Percentiles rank a stretch among this genome's conserved stretches.
phyloP scores from a whole-genome alignment of 2,797 vertebrate species.

The Cuniculus paca region DNA sequence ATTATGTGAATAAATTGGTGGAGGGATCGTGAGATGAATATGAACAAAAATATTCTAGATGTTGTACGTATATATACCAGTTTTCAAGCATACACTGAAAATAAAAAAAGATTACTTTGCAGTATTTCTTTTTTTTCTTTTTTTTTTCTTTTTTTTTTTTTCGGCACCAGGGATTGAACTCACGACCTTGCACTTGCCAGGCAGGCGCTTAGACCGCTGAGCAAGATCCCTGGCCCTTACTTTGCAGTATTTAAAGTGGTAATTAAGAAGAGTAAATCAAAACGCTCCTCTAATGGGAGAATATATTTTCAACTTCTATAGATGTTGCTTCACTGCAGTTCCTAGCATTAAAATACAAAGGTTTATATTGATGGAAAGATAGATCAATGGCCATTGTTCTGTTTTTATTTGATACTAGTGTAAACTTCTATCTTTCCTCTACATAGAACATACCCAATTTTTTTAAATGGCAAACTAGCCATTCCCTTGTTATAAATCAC shows the following conservation, averaged over 20 bases:
- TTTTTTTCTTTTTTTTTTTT: too few species aligned
- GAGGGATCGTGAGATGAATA: background rate
- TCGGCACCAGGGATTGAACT: too few species aligned
- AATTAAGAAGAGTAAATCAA: constrained; percentile 64
- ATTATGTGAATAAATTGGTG: background rate
- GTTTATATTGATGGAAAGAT: background rate
- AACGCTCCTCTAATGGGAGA: background rate
- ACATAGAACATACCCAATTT: constrained; percentile 57
- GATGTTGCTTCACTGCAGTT: constrained; percentile 29
- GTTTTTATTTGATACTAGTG: constrained; percentile 65
- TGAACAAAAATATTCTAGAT: background rate
- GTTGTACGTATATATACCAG: background rate
- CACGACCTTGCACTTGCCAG: too few species aligned
- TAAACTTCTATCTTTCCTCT: background rate
- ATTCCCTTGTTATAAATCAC: constrained; percentile 46
- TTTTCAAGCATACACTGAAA: background rate
- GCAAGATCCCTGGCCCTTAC: too few species aligned
- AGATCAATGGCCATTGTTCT: constrained; percentile 48
- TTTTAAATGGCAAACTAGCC: constrained; percentile 33
- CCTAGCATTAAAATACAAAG: background rate
- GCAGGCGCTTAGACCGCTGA: too few species aligned
- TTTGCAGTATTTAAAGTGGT: constrained; percentile 65
- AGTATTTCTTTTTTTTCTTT: too few species aligned
- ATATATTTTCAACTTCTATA: background rate
- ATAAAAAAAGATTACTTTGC: constrained; percentile 69